phyloP scores from a whole-genome alignment of 2,113 vertebrate genomes.

The Psephotus haematonotus region DNA sequence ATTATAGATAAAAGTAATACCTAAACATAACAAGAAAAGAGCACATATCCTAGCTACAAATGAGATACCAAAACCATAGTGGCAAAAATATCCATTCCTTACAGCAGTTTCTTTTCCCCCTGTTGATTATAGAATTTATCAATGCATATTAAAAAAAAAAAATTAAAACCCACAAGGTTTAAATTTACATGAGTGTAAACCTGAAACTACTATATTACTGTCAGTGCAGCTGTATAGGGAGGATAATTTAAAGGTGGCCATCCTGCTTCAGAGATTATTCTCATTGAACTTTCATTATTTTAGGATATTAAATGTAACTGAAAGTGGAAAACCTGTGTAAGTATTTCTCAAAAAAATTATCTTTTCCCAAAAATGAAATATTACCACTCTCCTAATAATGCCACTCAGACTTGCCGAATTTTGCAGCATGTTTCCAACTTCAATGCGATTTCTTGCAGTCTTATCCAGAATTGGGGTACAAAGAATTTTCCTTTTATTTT shows the following conservation, averaged over 20 bases:
- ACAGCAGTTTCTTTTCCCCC: accelerated
- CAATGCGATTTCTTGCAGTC: not conserved
- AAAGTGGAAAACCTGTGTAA: not conserved
- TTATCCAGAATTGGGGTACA: not conserved
- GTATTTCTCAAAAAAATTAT: not conserved
- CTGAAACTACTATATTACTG: not conserved
- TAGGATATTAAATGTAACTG: not conserved
- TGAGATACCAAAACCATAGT: not conserved
- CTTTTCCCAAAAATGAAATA: not conserved
- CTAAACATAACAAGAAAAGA: not conserved
- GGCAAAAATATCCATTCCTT: not conserved
- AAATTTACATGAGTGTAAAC: not conserved
- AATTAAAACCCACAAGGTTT: not conserved
- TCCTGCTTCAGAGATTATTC: slow-evolving; percentile 5
- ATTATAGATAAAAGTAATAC: not conserved
- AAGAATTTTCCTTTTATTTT: not conserved
- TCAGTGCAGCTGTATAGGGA: not conserved
- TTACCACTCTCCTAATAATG: not conserved
- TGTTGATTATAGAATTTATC: not conserved
- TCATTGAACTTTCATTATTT: not conserved
- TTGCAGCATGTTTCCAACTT: not conserved
- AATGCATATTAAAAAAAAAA: not conserved
- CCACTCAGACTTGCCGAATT: not conserved
- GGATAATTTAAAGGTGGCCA: not conserved
- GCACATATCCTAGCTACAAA: not conserved